Percentiles rank a stretch among this genome's conserved stretches.
Evolutionary conservation across 2,888 invertebrate genomes (phyloP).

Genomic region (Mellilla xanthometata): DNA sequence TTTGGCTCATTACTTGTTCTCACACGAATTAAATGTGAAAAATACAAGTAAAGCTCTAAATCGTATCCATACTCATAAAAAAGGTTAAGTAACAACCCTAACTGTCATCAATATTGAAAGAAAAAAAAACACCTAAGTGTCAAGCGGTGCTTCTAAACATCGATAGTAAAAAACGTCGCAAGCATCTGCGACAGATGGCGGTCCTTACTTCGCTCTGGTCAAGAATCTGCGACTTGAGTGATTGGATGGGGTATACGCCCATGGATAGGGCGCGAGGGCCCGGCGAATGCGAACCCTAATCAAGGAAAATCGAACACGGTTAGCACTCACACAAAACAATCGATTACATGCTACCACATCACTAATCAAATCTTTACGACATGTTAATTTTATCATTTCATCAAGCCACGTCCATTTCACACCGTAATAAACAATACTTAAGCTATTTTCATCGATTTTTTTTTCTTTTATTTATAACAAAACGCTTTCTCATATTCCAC

Average conservation of each 20-base stretch:
- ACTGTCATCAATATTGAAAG: conserved; percentile 26
- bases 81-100: no score
- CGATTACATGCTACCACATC: conserved; percentile 68
- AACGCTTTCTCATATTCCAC: conserved; percentile 38
- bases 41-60: no score
- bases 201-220: conserved; percentile 93
- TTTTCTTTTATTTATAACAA: conserved; percentile 33
- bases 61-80: no score
- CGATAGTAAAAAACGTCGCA: conserved; percentile 64
- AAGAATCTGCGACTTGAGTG: conserved; percentile 93
- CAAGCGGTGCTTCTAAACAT: conserved; percentile 82
- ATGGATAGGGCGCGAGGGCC: conserved; percentile 94
- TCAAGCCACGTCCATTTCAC: conserved; percentile 58
- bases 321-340: conserved; percentile 83
- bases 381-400: conserved; percentile 8
- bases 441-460: conserved; percentile 44
- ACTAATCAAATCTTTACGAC: conserved; percentile 36
- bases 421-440: conserved; percentile 36
- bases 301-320: conserved; percentile 80
- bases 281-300: conserved; percentile 95
- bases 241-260: conserved; percentile 95
- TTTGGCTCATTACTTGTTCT: no score
- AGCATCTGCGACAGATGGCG: conserved; percentile 78
- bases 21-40: no score
- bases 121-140: conserved; percentile 68